A percentile compares a stretch with the other conserved stretches of the same genome.
Conservation (phyloP, 2,113 vertebrate species). For the Paradoxurus hermaphroditus region DNA sequence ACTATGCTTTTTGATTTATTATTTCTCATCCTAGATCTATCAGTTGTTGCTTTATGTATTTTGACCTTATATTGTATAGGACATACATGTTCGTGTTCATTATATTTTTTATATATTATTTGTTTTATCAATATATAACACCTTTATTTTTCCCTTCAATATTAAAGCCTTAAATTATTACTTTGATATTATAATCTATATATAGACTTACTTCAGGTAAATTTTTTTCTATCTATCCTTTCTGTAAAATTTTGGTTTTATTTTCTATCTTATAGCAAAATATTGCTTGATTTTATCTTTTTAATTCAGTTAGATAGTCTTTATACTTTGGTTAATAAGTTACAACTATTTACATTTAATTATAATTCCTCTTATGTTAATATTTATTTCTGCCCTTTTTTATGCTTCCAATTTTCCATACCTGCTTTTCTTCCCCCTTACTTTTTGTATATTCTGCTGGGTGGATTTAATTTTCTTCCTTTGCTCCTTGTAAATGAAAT, state of each 20-base stretch:
- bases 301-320: not conserved
- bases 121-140: not conserved
- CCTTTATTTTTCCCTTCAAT: conserved; percentile 8
- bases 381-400: conserved; percentile 20
- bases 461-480: not conserved
- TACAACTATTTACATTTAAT: not conserved
- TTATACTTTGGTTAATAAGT: not conserved
- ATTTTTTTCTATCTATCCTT: not conserved
- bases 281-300: not conserved
- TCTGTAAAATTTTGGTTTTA: not conserved
- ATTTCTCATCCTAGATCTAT: not conserved
- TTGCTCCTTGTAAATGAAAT: not conserved
- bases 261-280: not conserved
- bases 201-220: not conserved
- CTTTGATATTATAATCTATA: not conserved
- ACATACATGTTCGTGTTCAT: not conserved
- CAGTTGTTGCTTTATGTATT: not conserved
- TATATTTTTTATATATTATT: not conserved
- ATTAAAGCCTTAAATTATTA: not conserved
- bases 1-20: not conserved
- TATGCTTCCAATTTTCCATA: not conserved
- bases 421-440: not conserved
- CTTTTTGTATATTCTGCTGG: not conserved
- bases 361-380: not conserved
- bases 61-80: not conserved